phyloP scores from a whole-genome alignment of 2,797 vertebrate species.

The Enoplosus armatus region DNA sequence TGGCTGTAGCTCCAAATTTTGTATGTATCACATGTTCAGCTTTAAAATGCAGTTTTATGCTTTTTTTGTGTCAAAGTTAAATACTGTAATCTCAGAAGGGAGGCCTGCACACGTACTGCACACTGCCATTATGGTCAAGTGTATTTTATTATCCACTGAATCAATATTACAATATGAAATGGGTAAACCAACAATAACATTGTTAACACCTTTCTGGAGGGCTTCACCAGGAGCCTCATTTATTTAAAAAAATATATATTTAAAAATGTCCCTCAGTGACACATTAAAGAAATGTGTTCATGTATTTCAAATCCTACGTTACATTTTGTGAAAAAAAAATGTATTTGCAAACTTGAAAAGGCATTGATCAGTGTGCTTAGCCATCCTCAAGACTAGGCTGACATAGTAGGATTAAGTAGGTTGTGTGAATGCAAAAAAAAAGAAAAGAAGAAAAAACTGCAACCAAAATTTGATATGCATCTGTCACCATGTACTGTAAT shows the following conservation, averaged over 20 bases:
- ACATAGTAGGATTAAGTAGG: neutral
- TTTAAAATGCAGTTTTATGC: conserved; percentile 43
- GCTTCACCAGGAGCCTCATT: neutral
- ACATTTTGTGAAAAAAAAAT: conserved; percentile 14
- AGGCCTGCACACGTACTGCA: conserved; percentile 9
- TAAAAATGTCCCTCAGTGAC: neutral
- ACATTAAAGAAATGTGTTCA: neutral
- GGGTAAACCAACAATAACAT: neutral
- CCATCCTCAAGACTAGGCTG: neutral
- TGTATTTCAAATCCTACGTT: conserved; percentile 11
- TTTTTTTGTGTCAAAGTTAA: conserved; percentile 43
- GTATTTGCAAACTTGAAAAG: conserved; percentile 1
- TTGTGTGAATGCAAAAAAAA: conserved; percentile 38
- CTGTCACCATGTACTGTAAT: conserved; percentile 42
- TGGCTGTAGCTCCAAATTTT: conserved; percentile 46
- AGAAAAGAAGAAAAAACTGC: conserved; percentile 6
- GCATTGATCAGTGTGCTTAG: conserved; percentile 4
- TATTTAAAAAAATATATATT: no score
- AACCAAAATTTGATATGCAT: conserved; percentile 43
- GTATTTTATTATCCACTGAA: neutral
- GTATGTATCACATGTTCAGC: conserved; percentile 45
- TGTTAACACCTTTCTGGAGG: conserved; percentile 1
- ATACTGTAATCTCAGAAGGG: conserved; percentile 36
- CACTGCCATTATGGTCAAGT: neutral
- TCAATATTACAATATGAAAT: neutral